Evolutionary conservation across 2,797 vertebrate species (phyloP), one percentile per base, ranked within the genome.

Genomic region (Alfaro cultratus): DNA sequence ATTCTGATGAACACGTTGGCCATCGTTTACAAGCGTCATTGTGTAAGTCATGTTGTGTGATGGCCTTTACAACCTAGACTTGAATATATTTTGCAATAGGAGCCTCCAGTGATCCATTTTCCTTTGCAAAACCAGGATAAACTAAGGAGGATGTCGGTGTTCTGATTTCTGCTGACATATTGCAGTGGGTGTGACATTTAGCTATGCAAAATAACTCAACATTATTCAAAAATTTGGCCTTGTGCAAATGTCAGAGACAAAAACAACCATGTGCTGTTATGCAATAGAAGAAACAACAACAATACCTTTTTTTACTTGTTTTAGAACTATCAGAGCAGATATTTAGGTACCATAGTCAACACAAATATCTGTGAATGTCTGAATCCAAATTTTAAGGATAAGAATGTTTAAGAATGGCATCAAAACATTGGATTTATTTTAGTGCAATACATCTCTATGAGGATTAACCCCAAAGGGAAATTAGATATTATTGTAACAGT

Each of bases 181-280:
- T 92, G 91, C 91, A 88, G 89, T 90, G 91, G 93, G 91, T 57
- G 82, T 96, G 95, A 95, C 95, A 96, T 96, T 96, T 96, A 94
- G 87, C 90, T 91, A 93, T 93, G 93, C 91, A 94, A 94, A 95
- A 93, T 86, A 85, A 83, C 72, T 31, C 87, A 83, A 85, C 92
- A 94, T 95, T 94, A 94, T 95, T 94, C 88, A 94, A 85, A 89
- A 85, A 85, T 88, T 88, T 92, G 90, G 92, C 93, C 91, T 82
- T 16, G 34, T 81, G 90, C 92, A 96, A 96, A 96, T 96, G 95
- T 95, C 95, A 95, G 80, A 78, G 80, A 51, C 70, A 84, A 87
- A 90, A 91, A 88, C 86, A 85, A 91, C 86, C 83, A 87, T 76
- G 80, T 79, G 87, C 84, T 82, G 82, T 88, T 91, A 85, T 77